Base-by-base conservation (phyloP, 2,113 vertebrate species). In the Cacatua alba region DNA sequence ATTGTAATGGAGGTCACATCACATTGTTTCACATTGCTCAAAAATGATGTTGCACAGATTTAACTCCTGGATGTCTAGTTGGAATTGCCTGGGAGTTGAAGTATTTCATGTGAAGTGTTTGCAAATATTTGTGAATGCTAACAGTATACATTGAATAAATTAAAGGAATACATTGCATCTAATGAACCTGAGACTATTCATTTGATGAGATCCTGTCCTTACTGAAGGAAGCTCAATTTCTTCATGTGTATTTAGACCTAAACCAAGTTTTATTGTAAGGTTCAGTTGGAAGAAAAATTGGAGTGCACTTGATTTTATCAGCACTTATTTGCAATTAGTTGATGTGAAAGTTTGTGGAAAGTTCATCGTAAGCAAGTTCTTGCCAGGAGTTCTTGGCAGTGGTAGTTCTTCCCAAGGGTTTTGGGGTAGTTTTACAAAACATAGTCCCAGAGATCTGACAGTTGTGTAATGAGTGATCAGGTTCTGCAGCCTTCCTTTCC, bases 371-470 rank as follows among this genome's bases (percentile, higher is more conserved):
- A 84, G 51, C 11, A 48, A 62, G 28, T 49, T 82, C 33, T 71
- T 90, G 62, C 31, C 31, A 12, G 63, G 55, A 81, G 13, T 62
- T 78, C 48, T 53, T 93, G 67, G 69, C 70, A 51, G 51, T 29
- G 86, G 46, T 63, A 55, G 33, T 77, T 86, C n/a, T 67, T 94
- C 53, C 39, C 59, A 35, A 7, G n/a, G 62, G 13, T 69, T 93
- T 89, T 89, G 13, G 25, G 11, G 60, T 62, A 48, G 70, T 82
- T 86, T 26, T 65, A 26, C 29, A 71, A 65, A 55, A 63, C 37
- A 24, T 0, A 0, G 8, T 82, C 52, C 24, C 23, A 25, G 67
- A 4, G 3, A 53, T 48, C 33, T 82, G 82, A 37, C 29, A 7
- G 65, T 84, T 71, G 33, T 70, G 74, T 89, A 65, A 68, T 48